Base-by-base conservation (phyloP, 2,888 invertebrate species). In the Drosophila buzzatii region DNA sequence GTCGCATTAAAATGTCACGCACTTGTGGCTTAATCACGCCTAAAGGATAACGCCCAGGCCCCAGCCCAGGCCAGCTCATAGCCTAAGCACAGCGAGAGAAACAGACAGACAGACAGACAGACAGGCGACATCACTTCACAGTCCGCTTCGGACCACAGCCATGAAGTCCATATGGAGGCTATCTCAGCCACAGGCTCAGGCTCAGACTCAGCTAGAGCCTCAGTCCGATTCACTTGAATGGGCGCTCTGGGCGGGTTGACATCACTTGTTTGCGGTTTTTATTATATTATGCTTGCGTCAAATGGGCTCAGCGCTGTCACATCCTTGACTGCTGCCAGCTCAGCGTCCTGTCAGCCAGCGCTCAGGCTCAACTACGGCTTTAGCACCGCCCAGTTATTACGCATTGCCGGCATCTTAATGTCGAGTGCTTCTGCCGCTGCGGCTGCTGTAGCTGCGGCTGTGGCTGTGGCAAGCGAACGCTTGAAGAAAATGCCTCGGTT, bases 1-100 rank as follows among this genome's bases (percentile, higher is more conserved):
- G 89, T 82, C 87, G 89, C 87, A 87, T 87, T 87, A 90, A 87
- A 87, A 85, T 90, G 89, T 87, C 87, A 87, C 89, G 86, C 90
- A 85, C 90, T 87, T 88, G 84, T 90, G 83, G 81, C 88, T 87
- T 90, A 90, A 87, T 90, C 89, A 90, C 75, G 83, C 80, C 81
- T 70, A 77, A 86, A 82, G 83, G 89, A 89, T 88, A 85, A 76
- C 81, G 61, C 53, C 70, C 37, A 41, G 47, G 44, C 56, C 42
- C 68, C 42, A 18, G 27, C 55, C 12, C 37, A 2, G 51, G 12
- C 49, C 51, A 7, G 37, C 52, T 41, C 57, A 18, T 3, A 27
- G 44, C 33, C 55, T 20, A 23, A 42, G 14, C 67, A n/a, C n/a
- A 20, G 45, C 55, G n/a, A 20, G 35, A 52, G 37, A 42, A 27